Evolutionary conservation across 2,888 invertebrate genomes (phyloP).

Genomic region (Caenorhabditis sp.): DNA sequence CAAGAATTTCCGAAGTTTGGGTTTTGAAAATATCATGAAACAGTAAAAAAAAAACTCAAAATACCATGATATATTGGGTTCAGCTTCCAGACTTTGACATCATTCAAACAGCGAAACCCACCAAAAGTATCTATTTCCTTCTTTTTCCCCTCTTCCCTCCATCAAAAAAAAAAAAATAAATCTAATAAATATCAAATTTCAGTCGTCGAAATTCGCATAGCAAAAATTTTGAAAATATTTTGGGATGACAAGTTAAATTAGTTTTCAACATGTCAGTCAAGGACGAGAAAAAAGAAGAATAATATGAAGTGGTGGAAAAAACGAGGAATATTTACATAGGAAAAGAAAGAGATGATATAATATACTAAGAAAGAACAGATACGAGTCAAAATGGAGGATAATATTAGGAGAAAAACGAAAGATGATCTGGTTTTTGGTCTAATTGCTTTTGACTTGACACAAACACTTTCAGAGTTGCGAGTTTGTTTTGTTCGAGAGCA

Average conservation of each 20-base stretch:
- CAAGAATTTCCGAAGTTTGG: too few relatives aligned
- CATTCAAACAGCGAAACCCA: too few relatives aligned
- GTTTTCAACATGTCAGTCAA: background rate
- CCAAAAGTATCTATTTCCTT: too few relatives aligned
- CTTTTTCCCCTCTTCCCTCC: too few relatives aligned
- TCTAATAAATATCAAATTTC: conserved; percentile 1
- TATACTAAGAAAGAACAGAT: background rate
- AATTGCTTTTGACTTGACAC: too few relatives aligned
- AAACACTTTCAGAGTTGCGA: too few relatives aligned
- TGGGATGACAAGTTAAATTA: background rate
- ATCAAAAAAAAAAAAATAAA: background rate
- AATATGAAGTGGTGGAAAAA: conserved; percentile 3
- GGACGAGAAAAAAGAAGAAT: background rate
- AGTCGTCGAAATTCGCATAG: background rate
- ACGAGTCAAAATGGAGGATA: background rate
- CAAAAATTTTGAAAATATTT: background rate
- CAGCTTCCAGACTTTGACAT: too few relatives aligned
- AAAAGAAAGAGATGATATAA: background rate
- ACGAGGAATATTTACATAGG: conserved; percentile 1
- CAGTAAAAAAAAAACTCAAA: too few relatives aligned
- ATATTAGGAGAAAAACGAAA: background rate
- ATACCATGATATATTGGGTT: too few relatives aligned
- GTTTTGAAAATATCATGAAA: too few relatives aligned
- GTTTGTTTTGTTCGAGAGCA: too few relatives aligned
- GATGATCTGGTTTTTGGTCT: background rate